These are phyloP conservation scores for Pteromalus puparum DNA, from an alignment of 1,140 invertebrate species.

Conservation along the genomic window DNA sequence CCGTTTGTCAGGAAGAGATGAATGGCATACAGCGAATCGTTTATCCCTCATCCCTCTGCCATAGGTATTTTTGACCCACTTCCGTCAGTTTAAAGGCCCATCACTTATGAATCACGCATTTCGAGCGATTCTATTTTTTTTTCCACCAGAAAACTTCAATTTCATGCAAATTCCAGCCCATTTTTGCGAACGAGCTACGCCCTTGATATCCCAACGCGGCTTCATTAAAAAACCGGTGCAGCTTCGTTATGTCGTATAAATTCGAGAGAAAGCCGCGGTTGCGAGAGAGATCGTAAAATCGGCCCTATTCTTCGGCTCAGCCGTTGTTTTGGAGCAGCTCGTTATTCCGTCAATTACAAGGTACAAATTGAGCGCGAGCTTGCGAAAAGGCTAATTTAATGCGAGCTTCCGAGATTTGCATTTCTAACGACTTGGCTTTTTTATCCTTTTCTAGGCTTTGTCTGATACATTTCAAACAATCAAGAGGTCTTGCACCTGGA, in stretches of 20 bases:
- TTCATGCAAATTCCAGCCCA: neutral
- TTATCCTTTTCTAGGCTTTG: neutral
- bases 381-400: neutral
- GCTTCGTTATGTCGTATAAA: neutral
- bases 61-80: neutral
- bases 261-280: neutral
- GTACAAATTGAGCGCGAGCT: neutral
- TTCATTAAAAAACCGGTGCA: neutral
- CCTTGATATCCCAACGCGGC: neutral
- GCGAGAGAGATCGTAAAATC: constrained; percentile 8
- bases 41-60: neutral
- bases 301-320: neutral
- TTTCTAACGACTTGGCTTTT: neutral
- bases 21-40: neutral
- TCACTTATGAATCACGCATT: no score
- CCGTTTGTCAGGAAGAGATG: no score
- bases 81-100: neutral
- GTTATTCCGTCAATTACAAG: constrained; percentile 37
- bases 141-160: neutral
- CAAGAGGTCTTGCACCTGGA: neutral
- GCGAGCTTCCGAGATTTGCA: neutral
- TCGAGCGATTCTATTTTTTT: neutral
- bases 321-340: neutral
- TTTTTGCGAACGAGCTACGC: neutral
- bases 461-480: neutral